phyloP scores from a whole-genome alignment of 2,888 invertebrate species.

The Chaetoderma sp. region DNA sequence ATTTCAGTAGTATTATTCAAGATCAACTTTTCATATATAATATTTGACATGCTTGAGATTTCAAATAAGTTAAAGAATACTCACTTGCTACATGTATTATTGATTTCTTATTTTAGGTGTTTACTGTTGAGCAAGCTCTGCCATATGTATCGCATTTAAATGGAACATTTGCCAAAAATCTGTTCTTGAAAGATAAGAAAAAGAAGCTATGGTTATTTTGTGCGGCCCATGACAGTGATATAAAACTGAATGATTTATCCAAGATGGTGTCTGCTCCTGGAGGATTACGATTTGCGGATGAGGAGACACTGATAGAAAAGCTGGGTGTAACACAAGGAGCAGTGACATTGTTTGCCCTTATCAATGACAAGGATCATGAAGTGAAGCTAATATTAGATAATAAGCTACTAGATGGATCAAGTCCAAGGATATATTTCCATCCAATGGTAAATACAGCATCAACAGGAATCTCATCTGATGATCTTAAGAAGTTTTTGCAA shows the following conservation, averaged over 20 bases:
- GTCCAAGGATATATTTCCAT: conserved; percentile 59
- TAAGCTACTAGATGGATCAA: conserved; percentile 49
- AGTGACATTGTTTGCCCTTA: conserved; percentile 65
- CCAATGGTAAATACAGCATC: conserved; percentile 65
- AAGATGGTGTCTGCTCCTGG: conserved; percentile 60
- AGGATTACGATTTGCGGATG: conserved; percentile 66
- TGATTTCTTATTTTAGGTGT: conserved; percentile 53
- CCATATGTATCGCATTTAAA: conserved; percentile 51
- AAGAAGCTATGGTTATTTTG: conserved; percentile 65
- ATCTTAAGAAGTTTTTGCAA: conserved; percentile 50
- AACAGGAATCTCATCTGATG: conserved; percentile 46
- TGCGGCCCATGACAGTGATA: conserved; percentile 59
- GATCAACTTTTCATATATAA: no score
- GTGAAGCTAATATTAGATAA: conserved; percentile 60
- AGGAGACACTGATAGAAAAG: conserved; percentile 53
- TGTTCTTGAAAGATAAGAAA: conserved; percentile 68
- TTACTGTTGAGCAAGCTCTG: conserved; percentile 67
- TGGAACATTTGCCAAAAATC: conserved; percentile 66
- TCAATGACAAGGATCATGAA: conserved; percentile 59
- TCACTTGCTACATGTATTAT: no score
- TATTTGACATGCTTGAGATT: no score
- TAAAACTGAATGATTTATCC: conserved; percentile 62
- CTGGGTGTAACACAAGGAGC: conserved; percentile 67
- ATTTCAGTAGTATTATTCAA: no score
- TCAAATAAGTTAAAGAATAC: no score